Evolutionary conservation across 2,797 vertebrate genomes (phyloP).

Genomic region (Micrastur ruficollis): DNA sequence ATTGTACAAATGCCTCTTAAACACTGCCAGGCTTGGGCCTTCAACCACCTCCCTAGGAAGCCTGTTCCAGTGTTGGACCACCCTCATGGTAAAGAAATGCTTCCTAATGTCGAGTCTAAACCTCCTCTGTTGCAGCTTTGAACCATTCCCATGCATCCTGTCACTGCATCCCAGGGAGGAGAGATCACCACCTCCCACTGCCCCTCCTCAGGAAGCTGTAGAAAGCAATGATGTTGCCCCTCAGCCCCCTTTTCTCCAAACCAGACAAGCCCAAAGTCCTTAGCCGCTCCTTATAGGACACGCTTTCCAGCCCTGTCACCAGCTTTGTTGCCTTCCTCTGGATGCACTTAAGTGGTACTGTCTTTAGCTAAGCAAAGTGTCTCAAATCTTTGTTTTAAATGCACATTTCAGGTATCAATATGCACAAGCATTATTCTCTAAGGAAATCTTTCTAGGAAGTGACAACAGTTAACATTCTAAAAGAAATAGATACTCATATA

Average conservation of each 20-base stretch:
- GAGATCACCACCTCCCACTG: not conserved
- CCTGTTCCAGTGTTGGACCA: not conserved
- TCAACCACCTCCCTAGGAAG: fast-evolving
- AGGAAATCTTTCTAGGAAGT: not conserved
- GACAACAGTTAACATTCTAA: not conserved
- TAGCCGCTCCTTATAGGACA: not conserved
- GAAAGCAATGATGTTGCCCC: not conserved
- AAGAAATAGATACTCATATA: not conserved
- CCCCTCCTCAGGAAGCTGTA: not conserved
- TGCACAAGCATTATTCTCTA: not conserved
- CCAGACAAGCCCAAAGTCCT: not conserved
- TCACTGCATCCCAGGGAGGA: not conserved
- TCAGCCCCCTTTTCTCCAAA: not conserved
- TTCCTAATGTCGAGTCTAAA: not conserved
- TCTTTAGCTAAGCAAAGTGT: not conserved
- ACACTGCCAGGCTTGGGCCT: not conserved
- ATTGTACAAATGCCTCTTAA: not conserved
- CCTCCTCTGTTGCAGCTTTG: fast-evolving
- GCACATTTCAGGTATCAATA: not conserved
- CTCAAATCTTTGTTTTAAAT: not conserved
- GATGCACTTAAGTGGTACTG: not conserved
- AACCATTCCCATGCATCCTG: not conserved
- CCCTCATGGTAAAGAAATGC: not conserved
- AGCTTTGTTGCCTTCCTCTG: not conserved
- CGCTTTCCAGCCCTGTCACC: not conserved